phyloP scores from a whole-genome alignment of 2,888 invertebrate species.

The Sinotaia quadrata region DNA sequence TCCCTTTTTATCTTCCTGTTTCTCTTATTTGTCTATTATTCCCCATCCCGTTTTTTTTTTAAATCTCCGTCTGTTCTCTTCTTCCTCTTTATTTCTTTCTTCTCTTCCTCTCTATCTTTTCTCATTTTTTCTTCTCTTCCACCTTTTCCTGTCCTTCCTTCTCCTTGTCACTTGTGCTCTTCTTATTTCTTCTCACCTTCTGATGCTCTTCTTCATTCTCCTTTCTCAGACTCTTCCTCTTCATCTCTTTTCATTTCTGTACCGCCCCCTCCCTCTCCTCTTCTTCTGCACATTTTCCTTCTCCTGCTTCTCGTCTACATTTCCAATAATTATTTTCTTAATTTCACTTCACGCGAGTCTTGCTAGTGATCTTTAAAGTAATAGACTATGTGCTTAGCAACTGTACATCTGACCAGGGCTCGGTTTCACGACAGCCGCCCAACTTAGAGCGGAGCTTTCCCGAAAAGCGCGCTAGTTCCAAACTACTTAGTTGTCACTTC shows the following conservation, averaged over 20 bases:
- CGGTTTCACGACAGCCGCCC: too few relatives aligned
- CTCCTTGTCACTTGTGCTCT: background rate
- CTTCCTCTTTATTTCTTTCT: background rate
- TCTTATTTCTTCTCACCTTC: background rate
- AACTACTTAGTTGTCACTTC: too few relatives aligned
- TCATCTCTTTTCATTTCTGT: background rate
- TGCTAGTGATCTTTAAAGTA: too few relatives aligned
- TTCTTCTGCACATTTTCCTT: background rate
- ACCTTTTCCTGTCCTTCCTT: background rate
- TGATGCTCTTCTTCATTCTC: background rate
- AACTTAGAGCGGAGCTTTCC: too few relatives aligned
- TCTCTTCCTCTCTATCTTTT: background rate
- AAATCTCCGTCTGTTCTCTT: background rate
- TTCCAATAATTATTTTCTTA: too few relatives aligned
- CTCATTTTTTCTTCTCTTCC: background rate
- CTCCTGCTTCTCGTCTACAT: background rate
- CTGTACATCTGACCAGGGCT: too few relatives aligned
- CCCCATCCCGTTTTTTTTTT: background rate
- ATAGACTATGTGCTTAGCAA: too few relatives aligned
- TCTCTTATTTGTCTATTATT: constrained; percentile 8
- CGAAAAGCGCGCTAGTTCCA: too few relatives aligned
- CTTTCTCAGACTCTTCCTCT: background rate
- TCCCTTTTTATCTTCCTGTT: background rate
- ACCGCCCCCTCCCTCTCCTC: background rate
- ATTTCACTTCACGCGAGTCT: too few relatives aligned